These are phyloP conservation scores for Dinothrombium tinctorium DNA, from an alignment of 1,140 invertebrate genomes.

Conservation along the genomic window DNA sequence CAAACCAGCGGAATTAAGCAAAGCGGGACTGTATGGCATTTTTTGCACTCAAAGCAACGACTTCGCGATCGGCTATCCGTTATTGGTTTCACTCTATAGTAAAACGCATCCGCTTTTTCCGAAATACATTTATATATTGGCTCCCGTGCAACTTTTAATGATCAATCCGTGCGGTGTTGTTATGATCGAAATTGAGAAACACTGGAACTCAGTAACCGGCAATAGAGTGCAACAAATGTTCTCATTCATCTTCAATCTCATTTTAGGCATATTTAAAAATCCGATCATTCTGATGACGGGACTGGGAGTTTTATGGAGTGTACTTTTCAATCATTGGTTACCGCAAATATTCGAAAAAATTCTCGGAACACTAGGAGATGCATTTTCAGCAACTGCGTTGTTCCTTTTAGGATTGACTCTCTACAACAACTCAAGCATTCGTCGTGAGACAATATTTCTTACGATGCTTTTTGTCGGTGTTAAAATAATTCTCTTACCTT, in stretches of 20 bases:
- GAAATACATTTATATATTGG: slow-evolving; percentile 70
- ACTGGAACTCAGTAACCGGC: slow-evolving; percentile 19
- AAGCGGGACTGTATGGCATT: slow-evolving; percentile 72
- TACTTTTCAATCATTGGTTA: slow-evolving; percentile 47
- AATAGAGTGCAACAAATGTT: not conserved
- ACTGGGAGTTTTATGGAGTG: slow-evolving; percentile 60
- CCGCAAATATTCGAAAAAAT: slow-evolving; percentile 47
- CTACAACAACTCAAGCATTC: slow-evolving; percentile 57
- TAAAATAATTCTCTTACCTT: slow-evolving; percentile 64
- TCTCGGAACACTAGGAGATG: slow-evolving; percentile 45
- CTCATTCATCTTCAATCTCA: slow-evolving; percentile 12
- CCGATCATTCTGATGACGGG: slow-evolving; percentile 79
- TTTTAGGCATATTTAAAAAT: slow-evolving; percentile 52
- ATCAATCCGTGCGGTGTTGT: slow-evolving; percentile 79
- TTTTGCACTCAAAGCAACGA: slow-evolving; percentile 94
- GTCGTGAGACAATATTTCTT: slow-evolving; percentile 46
- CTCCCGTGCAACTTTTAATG: slow-evolving; percentile 73
- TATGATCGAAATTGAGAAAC: slow-evolving; percentile 63
- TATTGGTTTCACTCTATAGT: slow-evolving; percentile 29
- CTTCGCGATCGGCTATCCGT: slow-evolving; percentile 82
- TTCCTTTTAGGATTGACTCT: slow-evolving; percentile 73
- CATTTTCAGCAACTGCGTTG: slow-evolving; percentile 69
- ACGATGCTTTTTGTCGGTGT: slow-evolving; percentile 48
- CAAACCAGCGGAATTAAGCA: slow-evolving; percentile 48
- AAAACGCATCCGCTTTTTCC: slow-evolving; percentile 64